A percentile compares a stretch with the other conserved stretches of the same genome.
Conservation (phyloP, 2,888 invertebrate species). For the Eristalis arbustorum region DNA sequence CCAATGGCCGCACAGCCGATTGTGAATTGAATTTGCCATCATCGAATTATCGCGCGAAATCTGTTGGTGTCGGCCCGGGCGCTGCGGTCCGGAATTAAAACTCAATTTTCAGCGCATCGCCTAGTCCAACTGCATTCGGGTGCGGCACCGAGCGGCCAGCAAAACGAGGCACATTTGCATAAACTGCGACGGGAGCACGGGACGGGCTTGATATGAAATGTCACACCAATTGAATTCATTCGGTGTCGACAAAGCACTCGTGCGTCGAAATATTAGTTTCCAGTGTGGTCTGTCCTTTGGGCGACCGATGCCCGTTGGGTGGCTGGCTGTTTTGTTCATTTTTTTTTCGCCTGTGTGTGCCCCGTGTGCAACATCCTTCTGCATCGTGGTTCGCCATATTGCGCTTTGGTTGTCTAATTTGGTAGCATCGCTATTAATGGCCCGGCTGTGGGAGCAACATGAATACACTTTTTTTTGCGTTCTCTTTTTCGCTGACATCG, state of each 20-base stretch:
- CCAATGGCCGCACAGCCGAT: conserved; percentile 45
- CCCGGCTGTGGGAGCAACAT: conserved; percentile 40
- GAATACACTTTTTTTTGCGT: conserved; percentile 27
- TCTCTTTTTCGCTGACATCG: background rate
- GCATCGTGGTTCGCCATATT: conserved; percentile 18
- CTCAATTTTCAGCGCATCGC: conserved; percentile 50
- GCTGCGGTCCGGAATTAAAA: conserved; percentile 64
- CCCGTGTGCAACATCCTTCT: background rate
- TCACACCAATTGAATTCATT: conserved; percentile 61
- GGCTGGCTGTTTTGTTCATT: background rate
- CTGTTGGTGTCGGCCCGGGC: conserved; percentile 40
- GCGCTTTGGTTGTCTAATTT: conserved; percentile 38
- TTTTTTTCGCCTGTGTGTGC: background rate
- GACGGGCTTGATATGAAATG: conserved; percentile 32
- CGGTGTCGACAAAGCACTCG: conserved; percentile 61
- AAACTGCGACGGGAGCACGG: conserved; percentile 8
- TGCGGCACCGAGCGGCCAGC: background rate
- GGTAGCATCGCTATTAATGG: conserved; percentile 34
- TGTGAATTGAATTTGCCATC: conserved; percentile 64
- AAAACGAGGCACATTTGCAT: conserved; percentile 44
- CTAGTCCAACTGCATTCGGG: background rate
- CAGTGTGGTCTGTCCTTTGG: background rate
- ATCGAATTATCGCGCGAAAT: conserved; percentile 64
- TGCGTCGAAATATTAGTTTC: conserved; percentile 51
- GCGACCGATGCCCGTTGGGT: background rate